Evolutionary conservation across 2,888 invertebrate species (phyloP).

Genomic region (Dorcus hopei): DNA sequence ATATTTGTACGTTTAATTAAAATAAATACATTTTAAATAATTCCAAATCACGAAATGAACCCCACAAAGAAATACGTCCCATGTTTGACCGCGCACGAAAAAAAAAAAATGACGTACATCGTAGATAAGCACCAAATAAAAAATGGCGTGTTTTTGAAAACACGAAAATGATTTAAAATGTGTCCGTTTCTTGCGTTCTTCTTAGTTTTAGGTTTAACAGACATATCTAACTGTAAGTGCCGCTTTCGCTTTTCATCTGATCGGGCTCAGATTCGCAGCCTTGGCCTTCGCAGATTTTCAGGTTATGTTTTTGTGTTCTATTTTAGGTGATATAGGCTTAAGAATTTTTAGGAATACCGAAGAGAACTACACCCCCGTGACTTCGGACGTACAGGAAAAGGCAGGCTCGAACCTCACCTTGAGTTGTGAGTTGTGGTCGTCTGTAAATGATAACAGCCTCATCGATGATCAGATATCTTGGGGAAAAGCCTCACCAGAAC

Average conservation of each 20-base stretch:
- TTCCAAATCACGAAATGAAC: no score
- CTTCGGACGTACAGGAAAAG: conserved; percentile 36
- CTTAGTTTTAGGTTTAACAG: conserved; percentile 11
- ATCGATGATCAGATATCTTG: conserved; percentile 42
- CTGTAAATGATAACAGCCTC: conserved; percentile 29
- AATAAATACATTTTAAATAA: no score
- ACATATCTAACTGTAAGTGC: conserved; percentile 13
- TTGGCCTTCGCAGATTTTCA: not conserved
- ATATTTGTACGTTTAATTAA: no score
- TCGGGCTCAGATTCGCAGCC: not conserved
- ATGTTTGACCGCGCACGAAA: no score
- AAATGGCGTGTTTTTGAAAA: conserved; percentile 11
- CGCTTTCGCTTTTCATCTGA: not conserved
- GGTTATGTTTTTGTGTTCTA: not conserved
- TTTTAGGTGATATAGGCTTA: conserved; percentile 34
- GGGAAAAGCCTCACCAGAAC: conserved; percentile 30
- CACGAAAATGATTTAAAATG: conserved; percentile 11
- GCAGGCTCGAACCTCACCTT: conserved; percentile 42
- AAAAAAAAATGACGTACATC: no score
- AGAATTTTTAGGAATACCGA: conserved; percentile 41
- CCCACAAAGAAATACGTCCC: no score
- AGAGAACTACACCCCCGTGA: conserved; percentile 37
- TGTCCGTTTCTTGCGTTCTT: not conserved
- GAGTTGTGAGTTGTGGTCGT: conserved; percentile 40
- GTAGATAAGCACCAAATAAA: not conserved